These are phyloP conservation scores for Polia nebulosa DNA, from an alignment of 2,888 invertebrate species.

Conservation along the genomic window DNA sequence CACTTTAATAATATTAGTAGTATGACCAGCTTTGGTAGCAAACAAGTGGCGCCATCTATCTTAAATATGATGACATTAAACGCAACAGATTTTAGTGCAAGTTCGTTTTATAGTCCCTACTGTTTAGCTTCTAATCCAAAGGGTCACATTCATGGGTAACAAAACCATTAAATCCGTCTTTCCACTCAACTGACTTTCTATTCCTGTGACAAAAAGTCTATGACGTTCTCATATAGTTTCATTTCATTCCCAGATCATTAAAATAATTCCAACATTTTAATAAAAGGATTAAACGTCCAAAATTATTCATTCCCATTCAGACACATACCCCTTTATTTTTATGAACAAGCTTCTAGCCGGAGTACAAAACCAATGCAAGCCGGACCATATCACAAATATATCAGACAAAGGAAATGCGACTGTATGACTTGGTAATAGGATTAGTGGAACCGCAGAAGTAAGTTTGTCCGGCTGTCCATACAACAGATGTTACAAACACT, in stretches of 20 bases:
- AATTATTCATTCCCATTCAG: constrained; percentile 72
- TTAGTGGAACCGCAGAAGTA: constrained; percentile 44
- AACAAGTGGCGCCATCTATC: constrained; percentile 39
- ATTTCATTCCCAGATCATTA: constrained; percentile 67
- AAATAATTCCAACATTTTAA: constrained; percentile 64
- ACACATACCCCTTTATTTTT: constrained; percentile 79
- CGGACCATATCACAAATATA: constrained; percentile 42
- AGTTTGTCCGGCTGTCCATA: constrained; percentile 79
- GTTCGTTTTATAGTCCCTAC: not conserved
- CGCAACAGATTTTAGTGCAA: not conserved
- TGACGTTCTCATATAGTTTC: constrained; percentile 35
- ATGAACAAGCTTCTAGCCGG: constrained; percentile 81
- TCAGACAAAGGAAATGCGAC: constrained; percentile 55
- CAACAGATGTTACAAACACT: constrained; percentile 87
- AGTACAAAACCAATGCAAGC: constrained; percentile 82
- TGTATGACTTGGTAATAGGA: constrained; percentile 57
- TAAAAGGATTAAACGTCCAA: constrained; percentile 67
- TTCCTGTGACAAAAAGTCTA: constrained; percentile 36
- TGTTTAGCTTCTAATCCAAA: not conserved
- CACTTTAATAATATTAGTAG: not conserved
- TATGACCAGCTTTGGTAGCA: not conserved
- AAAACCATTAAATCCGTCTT: constrained; percentile 28
- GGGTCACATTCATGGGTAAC: constrained; percentile 26
- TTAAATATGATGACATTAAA: not conserved
- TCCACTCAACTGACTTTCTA: constrained; percentile 29